Base-by-base conservation (phyloP, 2,888 invertebrate species). In the Minunthozetes semirufus region DNA sequence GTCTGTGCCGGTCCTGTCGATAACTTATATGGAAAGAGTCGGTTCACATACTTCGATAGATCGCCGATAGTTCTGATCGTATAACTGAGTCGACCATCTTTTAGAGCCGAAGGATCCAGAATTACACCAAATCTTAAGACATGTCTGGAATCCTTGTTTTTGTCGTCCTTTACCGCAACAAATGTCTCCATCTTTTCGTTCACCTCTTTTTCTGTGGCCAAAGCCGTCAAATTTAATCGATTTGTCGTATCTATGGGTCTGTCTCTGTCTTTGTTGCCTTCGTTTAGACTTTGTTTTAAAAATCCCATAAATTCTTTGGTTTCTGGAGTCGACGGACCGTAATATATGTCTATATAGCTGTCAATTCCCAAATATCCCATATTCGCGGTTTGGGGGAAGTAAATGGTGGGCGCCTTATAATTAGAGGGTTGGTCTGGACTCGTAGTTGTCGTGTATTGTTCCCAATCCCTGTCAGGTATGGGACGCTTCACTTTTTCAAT, bases 131-230 rank as follows among this genome's bases (percentile, higher is more conserved):
- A 68, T 2, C 4, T 19, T 19, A 5, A n/a, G n/a, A n/a, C n/a
- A n/a, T n/a, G n/a, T n/a, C n/a, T 22, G 29, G 17, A 0, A 46
- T 19, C 11, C 25, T 2, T 5, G 11, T 68, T 19, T 13, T 22
- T 46, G 13, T 42, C 42, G 2, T 19, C 22, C 38, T 42, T 22
- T 13, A 19, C 42, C 8, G n/a, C 22, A 1, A 42, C 68, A n/a
- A 68, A 68, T 17, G 63, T 33, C 63, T 63, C 63, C 33, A 63
- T 63, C 33, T 46, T 68, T 38, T n/a, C 9, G 22, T 68, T 68
- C 0, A 68, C 15, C 11, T 11, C 8, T 46, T 29, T 13, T 25
- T 74, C 74, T n/a, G n/a, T 11, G n/a, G 1, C 50, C 19, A 74
- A 22, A 19, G 42, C 68, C 1, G 6, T 22, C n/a, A 68, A 3